phyloP scores from a whole-genome alignment of 1,140 invertebrate species.

The Hypothenemus hampei region DNA sequence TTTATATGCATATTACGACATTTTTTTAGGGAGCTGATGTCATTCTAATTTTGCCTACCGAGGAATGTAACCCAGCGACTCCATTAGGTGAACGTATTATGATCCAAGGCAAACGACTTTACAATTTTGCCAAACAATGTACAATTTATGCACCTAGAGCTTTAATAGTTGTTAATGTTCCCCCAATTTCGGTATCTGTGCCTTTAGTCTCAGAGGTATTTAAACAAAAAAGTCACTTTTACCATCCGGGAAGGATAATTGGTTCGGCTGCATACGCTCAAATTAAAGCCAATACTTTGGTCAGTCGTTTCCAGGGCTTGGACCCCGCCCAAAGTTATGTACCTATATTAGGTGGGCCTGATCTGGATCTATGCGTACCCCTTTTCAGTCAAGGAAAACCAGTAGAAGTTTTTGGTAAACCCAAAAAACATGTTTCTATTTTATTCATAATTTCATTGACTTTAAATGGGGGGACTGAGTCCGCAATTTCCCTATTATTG shows the following conservation, averaged over 20 bases:
- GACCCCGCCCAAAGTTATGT: conserved; percentile 36
- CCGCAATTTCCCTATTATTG: no score
- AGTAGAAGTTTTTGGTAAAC: conserved; percentile 21
- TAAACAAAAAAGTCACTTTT: conserved; percentile 40
- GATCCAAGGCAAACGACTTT: conserved; percentile 34
- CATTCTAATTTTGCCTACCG: conserved; percentile 32
- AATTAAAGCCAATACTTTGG: conserved; percentile 35
- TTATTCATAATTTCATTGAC: no score
- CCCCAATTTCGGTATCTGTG: conserved; percentile 36
- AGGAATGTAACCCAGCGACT: conserved; percentile 19
- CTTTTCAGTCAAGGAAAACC: conserved; percentile 35
- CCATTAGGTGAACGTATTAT: conserved; percentile 28
- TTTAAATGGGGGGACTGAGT: no score
- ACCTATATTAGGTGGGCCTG: conserved; percentile 41
- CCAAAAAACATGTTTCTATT: no score
- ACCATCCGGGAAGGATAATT: conserved; percentile 41
- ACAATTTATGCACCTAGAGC: conserved; percentile 37
- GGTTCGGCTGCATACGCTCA: conserved; percentile 36
- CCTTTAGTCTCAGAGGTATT: conserved; percentile 38
- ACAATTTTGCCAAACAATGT: conserved; percentile 33
- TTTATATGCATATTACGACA: not conserved
- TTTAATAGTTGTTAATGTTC: conserved; percentile 34
- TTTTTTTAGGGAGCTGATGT: conserved; percentile 40
- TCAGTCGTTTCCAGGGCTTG: conserved; percentile 34
- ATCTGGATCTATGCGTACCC: conserved; percentile 38